A percentile compares a stretch with the other conserved stretches of the same genome.
These are phyloP conservation scores for Poecilia latipinna DNA, from an alignment of 2,113 vertebrate genomes.

Conservation along the genomic window DNA sequence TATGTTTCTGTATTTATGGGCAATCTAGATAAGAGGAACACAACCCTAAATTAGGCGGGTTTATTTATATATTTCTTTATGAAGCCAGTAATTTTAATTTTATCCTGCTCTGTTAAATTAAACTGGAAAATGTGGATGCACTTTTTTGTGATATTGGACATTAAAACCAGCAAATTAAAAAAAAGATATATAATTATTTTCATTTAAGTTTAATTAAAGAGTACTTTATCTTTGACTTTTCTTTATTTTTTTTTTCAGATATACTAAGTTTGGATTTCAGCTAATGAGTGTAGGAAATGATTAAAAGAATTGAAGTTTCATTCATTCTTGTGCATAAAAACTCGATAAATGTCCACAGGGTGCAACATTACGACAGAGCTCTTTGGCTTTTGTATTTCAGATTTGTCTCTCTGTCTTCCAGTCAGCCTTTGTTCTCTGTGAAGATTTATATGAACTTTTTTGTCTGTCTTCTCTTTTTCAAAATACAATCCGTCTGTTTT, in stretches of 20 bases:
- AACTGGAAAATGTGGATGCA: slow-evolving; percentile 14
- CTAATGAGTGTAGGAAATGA: slow-evolving; percentile 16
- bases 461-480: not conserved
- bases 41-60: slow-evolving; percentile 1
- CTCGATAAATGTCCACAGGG: slow-evolving; percentile 41
- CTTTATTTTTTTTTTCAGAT: slow-evolving; percentile 39
- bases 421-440: slow-evolving; percentile 32
- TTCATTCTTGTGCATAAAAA: slow-evolving; percentile 52
- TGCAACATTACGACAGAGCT: slow-evolving; percentile 33
- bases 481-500: not conserved
- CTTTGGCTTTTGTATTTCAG: not conserved
- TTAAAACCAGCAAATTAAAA: slow-evolving; percentile 31
- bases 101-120: slow-evolving; percentile 33
- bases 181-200: slow-evolving; percentile 17
- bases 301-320: slow-evolving; percentile 41
- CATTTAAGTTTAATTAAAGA: slow-evolving; percentile 42
- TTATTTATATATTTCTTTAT: slow-evolving; percentile 4
- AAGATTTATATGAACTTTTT: not conserved
- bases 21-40: slow-evolving; percentile 1
- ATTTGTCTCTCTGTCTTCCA: slow-evolving; percentile 19
- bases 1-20: slow-evolving; percentile 21
- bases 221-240: slow-evolving; percentile 25
- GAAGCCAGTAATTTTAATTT: slow-evolving; percentile 25
- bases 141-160: slow-evolving; percentile 33
- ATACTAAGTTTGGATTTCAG: slow-evolving; percentile 31